Evolutionary conservation across 2,797 vertebrate genomes (phyloP).

Genomic region (Perdix hodgsoniae): DNA sequence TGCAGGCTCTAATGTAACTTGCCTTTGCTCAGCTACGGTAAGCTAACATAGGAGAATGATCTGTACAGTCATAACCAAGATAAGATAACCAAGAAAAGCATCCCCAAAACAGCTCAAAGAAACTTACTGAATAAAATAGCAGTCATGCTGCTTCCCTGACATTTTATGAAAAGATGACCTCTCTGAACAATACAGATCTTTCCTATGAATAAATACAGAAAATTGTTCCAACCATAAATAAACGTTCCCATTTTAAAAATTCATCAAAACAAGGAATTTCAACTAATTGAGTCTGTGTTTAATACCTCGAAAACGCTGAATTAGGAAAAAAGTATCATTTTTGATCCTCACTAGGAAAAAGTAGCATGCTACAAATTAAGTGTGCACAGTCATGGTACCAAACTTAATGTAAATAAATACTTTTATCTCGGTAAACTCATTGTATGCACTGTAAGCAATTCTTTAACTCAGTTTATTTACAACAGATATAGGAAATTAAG

Average conservation of each 20-base stretch:
- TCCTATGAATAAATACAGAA: neutral
- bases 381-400: fast-evolving
- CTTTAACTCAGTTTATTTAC: neutral
- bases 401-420: neutral
- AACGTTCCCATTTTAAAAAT: neutral
- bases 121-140: slow-evolving; percentile 36
- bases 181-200: slow-evolving; percentile 5
- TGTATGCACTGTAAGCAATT: neutral
- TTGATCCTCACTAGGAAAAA: neutral
- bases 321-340: neutral
- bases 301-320: neutral
- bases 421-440: neutral
- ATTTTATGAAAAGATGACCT: slow-evolving; percentile 25
- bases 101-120: slow-evolving; percentile 6
- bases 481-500: too few relatives aligned
- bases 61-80: neutral
- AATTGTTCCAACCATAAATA: neutral
- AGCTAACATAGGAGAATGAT: neutral
- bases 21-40: neutral
- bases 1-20: neutral
- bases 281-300: neutral
- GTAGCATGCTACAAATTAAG: neutral
- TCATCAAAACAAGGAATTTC: neutral
- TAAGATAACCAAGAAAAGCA: slow-evolving; percentile 31
- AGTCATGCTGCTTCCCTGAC: slow-evolving; percentile 23